A percentile compares a stretch with the other conserved stretches of the same genome.
Conservation (phyloP, 1,140 invertebrate species). For the Aphelinus atriplicis region DNA sequence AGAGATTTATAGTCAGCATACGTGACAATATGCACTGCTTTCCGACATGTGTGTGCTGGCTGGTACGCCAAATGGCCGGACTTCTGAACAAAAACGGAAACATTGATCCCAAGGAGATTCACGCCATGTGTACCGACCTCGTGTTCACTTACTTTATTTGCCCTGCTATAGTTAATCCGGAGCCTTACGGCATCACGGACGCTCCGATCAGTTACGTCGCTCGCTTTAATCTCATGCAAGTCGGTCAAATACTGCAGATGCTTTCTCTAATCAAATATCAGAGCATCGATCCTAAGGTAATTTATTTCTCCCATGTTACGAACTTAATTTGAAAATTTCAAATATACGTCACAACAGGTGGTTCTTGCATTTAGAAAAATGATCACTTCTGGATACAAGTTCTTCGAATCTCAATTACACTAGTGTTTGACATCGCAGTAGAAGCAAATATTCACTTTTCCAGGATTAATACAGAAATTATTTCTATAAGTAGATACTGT, state of each 20-base stretch:
- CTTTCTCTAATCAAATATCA: conserved; percentile 87
- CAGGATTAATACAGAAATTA: no score
- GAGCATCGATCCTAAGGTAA: conserved; percentile 75
- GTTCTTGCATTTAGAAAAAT: neutral
- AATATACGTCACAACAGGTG: neutral
- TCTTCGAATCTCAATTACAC: no score
- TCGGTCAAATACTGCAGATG: conserved; percentile 90
- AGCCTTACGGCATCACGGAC: conserved; percentile 94
- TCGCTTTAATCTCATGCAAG: conserved; percentile 92
- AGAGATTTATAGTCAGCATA: conserved; percentile 86
- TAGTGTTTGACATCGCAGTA: no score
- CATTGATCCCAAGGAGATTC: conserved; percentile 73
- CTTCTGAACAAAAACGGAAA: conserved; percentile 73
- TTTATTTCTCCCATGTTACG: neutral
- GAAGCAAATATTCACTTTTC: no score
- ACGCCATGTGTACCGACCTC: conserved; percentile 89
- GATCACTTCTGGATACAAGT: no score
- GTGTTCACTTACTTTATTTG: conserved; percentile 96
- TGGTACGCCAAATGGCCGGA: conserved; percentile 80
- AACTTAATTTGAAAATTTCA: neutral
- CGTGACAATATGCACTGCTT: conserved; percentile 91
- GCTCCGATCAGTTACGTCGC: conserved; percentile 91
- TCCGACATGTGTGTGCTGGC: conserved; percentile 84
- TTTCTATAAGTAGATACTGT: no score
- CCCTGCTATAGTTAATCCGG: conserved; percentile 95